Conservation (phyloP, 2,888 invertebrate species). For the Phasia obesa region DNA sequence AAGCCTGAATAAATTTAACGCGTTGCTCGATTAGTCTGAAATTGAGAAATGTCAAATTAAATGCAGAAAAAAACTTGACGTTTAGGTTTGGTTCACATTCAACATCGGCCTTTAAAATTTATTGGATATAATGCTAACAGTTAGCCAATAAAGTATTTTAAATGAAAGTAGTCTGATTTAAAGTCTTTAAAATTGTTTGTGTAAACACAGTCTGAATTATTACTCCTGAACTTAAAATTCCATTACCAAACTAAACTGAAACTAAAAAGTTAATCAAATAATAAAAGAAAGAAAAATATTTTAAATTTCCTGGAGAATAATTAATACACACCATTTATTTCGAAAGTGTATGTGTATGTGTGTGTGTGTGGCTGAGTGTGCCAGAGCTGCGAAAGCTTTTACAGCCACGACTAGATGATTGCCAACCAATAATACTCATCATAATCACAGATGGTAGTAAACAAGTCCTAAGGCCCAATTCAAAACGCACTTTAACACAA, state of each 20-base stretch:
- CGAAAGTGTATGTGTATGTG: background rate
- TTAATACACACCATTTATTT: constrained; percentile 62
- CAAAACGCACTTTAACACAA: constrained; percentile 55
- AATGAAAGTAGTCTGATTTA: no score
- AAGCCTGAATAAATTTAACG: no score
- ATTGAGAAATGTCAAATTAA: no score
- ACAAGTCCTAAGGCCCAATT: constrained; percentile 60
- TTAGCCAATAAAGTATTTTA: no score
- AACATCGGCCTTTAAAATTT: no score
- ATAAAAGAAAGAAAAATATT: constrained; percentile 27
- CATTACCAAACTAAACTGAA: background rate
- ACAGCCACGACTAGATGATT: constrained; percentile 36
- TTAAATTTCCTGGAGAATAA: constrained; percentile 48
- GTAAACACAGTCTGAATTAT: background rate
- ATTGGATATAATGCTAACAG: no score
- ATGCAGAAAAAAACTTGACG: no score
- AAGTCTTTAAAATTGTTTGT: no score
- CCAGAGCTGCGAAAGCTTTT: constrained; percentile 34
- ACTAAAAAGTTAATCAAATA: constrained; percentile 27
- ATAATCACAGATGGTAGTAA: constrained; percentile 55
- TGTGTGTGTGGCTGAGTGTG: background rate
- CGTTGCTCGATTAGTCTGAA: no score
- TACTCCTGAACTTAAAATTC: background rate
- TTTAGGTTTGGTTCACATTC: no score
- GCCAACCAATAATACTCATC: constrained; percentile 36